Conservation (phyloP, 2,888 invertebrate species). For the Neria commutata region DNA sequence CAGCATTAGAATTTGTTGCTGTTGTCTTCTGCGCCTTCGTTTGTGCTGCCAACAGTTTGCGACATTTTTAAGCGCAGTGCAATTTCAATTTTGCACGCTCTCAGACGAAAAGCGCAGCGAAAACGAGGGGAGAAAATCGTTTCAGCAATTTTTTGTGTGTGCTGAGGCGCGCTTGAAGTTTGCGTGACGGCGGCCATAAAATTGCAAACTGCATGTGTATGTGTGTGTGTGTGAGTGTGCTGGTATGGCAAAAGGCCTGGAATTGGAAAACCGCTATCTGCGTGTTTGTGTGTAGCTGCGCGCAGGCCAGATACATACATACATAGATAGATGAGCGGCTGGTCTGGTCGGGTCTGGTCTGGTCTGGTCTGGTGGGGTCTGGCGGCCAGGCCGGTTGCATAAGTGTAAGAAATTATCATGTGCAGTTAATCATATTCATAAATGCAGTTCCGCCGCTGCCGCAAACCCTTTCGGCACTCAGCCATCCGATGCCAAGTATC, state of each 20-base stretch:
- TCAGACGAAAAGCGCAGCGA: background rate
- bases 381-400: no score
- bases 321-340: no score
- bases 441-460: constrained; percentile 38
- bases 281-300: no score
- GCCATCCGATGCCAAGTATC: constrained; percentile 41
- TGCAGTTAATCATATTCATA: constrained; percentile 52
- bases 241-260: constrained; percentile 53
- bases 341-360: no score
- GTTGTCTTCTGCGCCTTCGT: background rate
- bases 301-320: no score
- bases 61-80: background rate
- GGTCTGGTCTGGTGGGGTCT: no score
- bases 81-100: background rate
- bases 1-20: background rate
- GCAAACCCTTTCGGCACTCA: constrained; percentile 22
- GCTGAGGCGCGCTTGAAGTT: constrained; percentile 30
- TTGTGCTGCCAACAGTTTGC: background rate
- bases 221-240: no score
- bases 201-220: no score
- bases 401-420: constrained; percentile 56
- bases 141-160: background rate
- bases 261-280: constrained; percentile 39
- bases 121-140: no score
- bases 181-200: constrained; percentile 53